These are phyloP conservation scores for Chinchilla lanigera DNA, from an alignment of 2,113 vertebrate genomes.

Conservation along the genomic window DNA sequence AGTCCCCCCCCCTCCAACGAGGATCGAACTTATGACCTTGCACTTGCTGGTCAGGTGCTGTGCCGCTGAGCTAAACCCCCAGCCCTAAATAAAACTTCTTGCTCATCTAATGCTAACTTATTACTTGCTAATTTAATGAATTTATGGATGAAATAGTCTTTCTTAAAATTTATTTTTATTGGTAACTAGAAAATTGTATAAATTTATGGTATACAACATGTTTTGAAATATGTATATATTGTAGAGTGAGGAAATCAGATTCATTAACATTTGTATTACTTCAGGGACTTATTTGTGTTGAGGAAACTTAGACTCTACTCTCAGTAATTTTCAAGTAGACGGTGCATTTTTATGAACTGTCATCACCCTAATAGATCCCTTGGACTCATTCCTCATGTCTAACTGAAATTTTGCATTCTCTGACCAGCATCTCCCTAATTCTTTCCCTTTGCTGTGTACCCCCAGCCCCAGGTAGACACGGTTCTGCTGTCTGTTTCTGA, in stretches of 20 bases:
- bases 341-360: background rate
- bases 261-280: background rate
- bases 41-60: too few species aligned
- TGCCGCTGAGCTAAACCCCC: too few species aligned
- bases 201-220: background rate
- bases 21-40: too few species aligned
- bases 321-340: background rate
- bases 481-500: background rate
- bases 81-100: background rate
- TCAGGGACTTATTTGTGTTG: background rate
- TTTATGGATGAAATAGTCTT: background rate
- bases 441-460: background rate
- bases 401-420: background rate
- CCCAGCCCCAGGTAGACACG: background rate
- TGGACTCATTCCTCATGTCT: background rate
- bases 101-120: background rate
- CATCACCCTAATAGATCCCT: background rate
- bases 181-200: background rate
- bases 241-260: background rate
- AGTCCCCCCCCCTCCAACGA: too few species aligned
- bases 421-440: background rate
- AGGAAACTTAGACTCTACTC: background rate
- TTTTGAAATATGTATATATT: background rate
- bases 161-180: background rate
- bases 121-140: constrained; percentile 33